Evolutionary conservation across 1,140 invertebrate species (phyloP).

Genomic region (Nephila pilipes): DNA sequence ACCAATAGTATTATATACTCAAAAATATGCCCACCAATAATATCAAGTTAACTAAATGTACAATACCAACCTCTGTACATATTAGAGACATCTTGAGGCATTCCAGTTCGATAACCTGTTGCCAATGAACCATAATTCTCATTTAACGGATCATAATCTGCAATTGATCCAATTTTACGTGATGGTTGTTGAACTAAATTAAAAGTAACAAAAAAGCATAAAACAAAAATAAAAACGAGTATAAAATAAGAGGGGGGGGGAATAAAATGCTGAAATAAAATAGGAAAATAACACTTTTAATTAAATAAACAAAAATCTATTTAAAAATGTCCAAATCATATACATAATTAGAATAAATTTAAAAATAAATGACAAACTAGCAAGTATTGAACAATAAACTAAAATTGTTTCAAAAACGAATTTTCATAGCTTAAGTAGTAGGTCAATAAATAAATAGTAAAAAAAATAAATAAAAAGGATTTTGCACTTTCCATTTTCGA

Average conservation of each 20-base stretch:
- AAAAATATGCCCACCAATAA: no score
- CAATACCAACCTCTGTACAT: constrained; percentile 66
- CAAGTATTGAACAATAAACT: no score
- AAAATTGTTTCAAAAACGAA: no score
- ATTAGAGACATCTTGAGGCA: constrained; percentile 70
- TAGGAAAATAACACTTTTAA: neutral
- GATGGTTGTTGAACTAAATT: constrained; percentile 82
- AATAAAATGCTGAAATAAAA: neutral
- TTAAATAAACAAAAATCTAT: neutral
- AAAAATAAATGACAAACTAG: neutral
- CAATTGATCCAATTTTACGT: constrained; percentile 93
- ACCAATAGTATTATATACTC: neutral
- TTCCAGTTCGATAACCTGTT: constrained; percentile 79
- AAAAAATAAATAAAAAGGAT: no score
- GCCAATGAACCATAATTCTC: constrained; percentile 91
- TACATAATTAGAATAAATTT: neutral
- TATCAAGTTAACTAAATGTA: neutral
- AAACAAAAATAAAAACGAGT: constrained; percentile 22
- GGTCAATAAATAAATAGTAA: no score
- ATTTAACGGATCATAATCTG: constrained; percentile 97
- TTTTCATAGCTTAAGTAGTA: no score
- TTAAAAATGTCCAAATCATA: neutral
- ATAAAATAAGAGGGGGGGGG: neutral
- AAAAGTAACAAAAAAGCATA: constrained; percentile 19
- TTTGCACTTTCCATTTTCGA: no score